Evolutionary conservation across 2,888 invertebrate genomes (phyloP).

Genomic region (Philaethria dido): DNA sequence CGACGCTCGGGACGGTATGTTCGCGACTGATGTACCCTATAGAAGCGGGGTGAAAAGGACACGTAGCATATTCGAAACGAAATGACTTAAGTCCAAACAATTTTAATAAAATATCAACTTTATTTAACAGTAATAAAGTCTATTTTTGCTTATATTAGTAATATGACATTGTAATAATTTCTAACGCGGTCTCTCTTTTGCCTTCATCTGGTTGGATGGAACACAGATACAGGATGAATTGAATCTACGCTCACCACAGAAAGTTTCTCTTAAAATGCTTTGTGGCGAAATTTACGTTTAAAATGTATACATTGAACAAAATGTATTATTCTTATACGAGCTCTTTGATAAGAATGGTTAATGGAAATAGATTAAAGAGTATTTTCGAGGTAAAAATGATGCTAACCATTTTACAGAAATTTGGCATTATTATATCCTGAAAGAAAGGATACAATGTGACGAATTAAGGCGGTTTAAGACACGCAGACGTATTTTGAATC

Average conservation of each 20-base stretch:
- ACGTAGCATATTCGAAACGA: conserved; percentile 51
- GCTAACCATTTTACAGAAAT: conserved; percentile 20
- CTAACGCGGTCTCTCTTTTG: conserved; percentile 66
- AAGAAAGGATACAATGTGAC: conserved; percentile 24
- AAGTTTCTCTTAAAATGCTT: conserved; percentile 55
- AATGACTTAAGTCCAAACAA: conserved; percentile 53
- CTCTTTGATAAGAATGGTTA: background rate
- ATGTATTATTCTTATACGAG: conserved; percentile 1
- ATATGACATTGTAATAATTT: conserved; percentile 71
- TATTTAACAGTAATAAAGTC: conserved; percentile 34
- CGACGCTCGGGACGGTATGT: conserved; percentile 73
- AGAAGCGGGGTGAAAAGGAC: conserved; percentile 79
- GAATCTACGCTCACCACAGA: conserved; percentile 68
- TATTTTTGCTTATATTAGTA: conserved; percentile 45
- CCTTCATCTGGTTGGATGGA: conserved; percentile 75
- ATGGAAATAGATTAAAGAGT: conserved; percentile 9
- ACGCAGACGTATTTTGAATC: background rate
- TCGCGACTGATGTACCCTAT: conserved; percentile 76
- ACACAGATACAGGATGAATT: conserved; percentile 78
- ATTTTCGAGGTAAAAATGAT: background rate
- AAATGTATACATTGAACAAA: conserved; percentile 32
- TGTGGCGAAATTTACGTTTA: conserved; percentile 51
- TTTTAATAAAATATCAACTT: conserved; percentile 45
- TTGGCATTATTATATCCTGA: conserved; percentile 31
- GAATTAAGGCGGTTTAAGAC: conserved; percentile 4